A percentile compares a stretch with the other conserved stretches of the same genome.
phyloP scores from a whole-genome alignment of 2,888 invertebrate species.

The Idaea biselata region DNA sequence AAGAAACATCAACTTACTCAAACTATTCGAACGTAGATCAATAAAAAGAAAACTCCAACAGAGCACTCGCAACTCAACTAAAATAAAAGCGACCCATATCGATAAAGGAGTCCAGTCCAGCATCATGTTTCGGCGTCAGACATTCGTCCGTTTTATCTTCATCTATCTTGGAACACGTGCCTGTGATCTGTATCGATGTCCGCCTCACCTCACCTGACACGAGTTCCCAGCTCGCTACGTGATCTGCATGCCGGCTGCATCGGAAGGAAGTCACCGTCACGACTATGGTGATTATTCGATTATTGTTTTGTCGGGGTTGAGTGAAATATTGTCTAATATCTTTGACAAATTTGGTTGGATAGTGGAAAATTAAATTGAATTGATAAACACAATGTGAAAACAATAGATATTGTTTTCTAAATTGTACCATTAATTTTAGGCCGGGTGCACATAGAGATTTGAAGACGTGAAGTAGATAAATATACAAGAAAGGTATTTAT shows the following conservation, averaged over 20 bases:
- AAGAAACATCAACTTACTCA: neutral
- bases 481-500: too few relatives aligned
- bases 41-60: neutral
- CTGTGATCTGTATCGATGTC: constrained; percentile 58
- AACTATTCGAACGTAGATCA: neutral
- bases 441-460: too few relatives aligned
- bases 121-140: constrained; percentile 9
- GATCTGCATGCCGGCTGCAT: constrained; percentile 42
- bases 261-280: constrained; percentile 14
- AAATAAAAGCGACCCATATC: neutral
- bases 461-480: too few relatives aligned
- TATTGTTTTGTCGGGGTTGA: neutral
- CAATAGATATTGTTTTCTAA: too few relatives aligned
- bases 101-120: neutral
- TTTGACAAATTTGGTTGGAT: neutral
- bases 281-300: constrained; percentile 2
- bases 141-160: constrained; percentile 24
- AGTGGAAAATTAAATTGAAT: neutral
- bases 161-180: constrained; percentile 47
- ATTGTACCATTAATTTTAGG: too few relatives aligned
- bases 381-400: too few relatives aligned
- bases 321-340: neutral
- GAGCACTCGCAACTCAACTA: neutral
- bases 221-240: constrained; percentile 47
- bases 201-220: constrained; percentile 64